Percentiles rank a stretch among this genome's conserved stretches.
These are phyloP conservation scores for Cyanoderma ruficeps DNA, from an alignment of 2,113 vertebrate species.

Conservation along the genomic window DNA sequence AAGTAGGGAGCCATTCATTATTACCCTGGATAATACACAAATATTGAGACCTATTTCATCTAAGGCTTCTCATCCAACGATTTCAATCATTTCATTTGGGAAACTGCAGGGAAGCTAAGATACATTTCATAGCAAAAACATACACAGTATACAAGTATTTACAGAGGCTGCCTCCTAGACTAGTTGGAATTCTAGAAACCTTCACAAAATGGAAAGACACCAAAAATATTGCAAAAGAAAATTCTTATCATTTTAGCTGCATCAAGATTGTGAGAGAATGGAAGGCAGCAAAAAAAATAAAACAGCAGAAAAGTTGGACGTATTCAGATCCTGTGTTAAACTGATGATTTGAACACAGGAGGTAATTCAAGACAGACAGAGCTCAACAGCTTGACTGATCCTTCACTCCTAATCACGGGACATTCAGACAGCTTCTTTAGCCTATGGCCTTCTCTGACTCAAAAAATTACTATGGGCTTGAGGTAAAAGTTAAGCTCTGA, in stretches of 20 bases:
- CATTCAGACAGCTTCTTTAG: not conserved
- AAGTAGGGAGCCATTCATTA: not conserved
- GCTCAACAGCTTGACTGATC: not conserved
- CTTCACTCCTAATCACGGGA: not conserved
- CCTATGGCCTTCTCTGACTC: not conserved
- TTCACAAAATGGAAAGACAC: not conserved
- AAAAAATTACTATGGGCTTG: not conserved
- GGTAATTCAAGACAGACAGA: not conserved
- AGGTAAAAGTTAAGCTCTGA: not conserved
- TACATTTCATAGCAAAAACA: not conserved
- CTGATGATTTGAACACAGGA: not conserved
- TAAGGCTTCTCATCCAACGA: not conserved
- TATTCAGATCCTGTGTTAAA: not conserved
- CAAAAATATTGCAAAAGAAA: not conserved
- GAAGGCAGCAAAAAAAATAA: not conserved
- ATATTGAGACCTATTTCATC: not conserved
- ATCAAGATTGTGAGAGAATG: not conserved
- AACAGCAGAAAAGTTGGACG: not conserved
- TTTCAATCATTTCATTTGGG: not conserved
- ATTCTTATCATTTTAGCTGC: not conserved
- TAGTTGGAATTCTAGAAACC: not conserved
- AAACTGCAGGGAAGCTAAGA: not conserved
- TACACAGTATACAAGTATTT: not conserved
- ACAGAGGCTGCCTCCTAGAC: not conserved
- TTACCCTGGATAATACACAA: constrained; percentile 1